These are phyloP conservation scores for Agriopis aurantiaria DNA, from an alignment of 2,888 invertebrate genomes.

Conservation along the genomic window DNA sequence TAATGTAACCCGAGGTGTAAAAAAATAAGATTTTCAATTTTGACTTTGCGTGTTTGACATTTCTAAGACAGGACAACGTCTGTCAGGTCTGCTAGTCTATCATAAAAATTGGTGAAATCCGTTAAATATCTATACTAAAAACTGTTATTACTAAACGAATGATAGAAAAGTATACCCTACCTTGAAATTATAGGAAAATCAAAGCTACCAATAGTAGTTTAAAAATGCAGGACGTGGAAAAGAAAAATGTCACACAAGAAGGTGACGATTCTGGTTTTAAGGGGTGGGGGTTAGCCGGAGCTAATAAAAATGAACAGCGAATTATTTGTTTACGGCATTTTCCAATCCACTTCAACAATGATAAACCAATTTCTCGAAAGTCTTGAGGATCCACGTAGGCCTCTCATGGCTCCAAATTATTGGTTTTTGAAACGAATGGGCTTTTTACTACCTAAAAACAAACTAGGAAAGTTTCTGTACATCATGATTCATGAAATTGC, in stretches of 20 bases:
- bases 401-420: constrained; percentile 70
- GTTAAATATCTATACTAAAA: constrained; percentile 1
- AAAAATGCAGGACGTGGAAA: constrained; percentile 29
- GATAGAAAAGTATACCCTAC: constrained; percentile 3
- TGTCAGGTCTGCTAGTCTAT: too few species aligned
- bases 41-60: too few species aligned
- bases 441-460: constrained; percentile 65
- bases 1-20: too few species aligned
- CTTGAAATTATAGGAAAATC: constrained; percentile 17
- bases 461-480: constrained; percentile 49
- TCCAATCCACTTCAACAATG: constrained; percentile 32
- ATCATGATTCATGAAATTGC: constrained; percentile 64
- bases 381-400: constrained; percentile 64
- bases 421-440: constrained; percentile 67
- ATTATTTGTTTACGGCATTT: constrained; percentile 23
- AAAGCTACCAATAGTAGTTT: constrained; percentile 26
- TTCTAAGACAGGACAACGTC: too few species aligned
- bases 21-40: too few species aligned
- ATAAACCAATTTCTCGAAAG: constrained; percentile 50
- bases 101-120: neutral
- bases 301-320: constrained; percentile 46
- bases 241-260: constrained; percentile 15
- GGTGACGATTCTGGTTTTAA: constrained; percentile 5
- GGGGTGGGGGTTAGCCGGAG: constrained; percentile 29
- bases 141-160: constrained; percentile 19